Base-by-base conservation (phyloP, 2,888 invertebrate species). In the Cheilosia impressa region DNA sequence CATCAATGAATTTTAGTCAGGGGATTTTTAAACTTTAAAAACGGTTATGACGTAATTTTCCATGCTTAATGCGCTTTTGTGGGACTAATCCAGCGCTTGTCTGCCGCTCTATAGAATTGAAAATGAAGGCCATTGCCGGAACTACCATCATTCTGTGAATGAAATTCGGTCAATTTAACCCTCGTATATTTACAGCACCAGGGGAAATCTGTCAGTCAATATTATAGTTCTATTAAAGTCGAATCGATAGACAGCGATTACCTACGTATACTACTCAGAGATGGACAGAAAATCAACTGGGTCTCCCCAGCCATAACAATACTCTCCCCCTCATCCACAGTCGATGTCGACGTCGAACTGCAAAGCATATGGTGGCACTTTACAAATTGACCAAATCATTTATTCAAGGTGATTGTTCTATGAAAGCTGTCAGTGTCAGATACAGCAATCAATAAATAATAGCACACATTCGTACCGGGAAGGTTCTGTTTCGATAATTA, bases 381-480 rank as follows among this genome's bases (percentile, higher is more conserved):
- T 73, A 83, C 83, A 72, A 83, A 78, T 83, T 78, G 78, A 83
- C 72, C 62, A 52, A 78, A 83, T 83, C 68, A 83, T 83, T 83
- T 83, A 83, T 83, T 83, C 83, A 83, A 78, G 73, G 78, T 73
- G 62, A 78, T 73, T 73, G 71, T 58, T 58, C 34, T 52, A 43
- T 52, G 55, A 27, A 47, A 50, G 62, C 78, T 68, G 78, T 83
- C 73, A 47, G 17, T 78, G 55, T 68, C 83, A 73, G 62, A 57
- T 45, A 34, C 65, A 52, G 62, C 38, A 57, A 19, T 71, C 68
- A 65, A 52, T 81, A 43, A 62, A 69, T 68, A 77, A 82, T 65
- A 53, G 38, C 17, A 58, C 31, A 19, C 43, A 10, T 4, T 17
- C 31, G 34, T 7, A 47, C 15, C 7, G n/a, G 9, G 22, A 15